Evolutionary conservation across 2,113 vertebrate species (phyloP), one percentile per base, ranked within the genome.

Genomic region (Ochotona curzoniae): DNA sequence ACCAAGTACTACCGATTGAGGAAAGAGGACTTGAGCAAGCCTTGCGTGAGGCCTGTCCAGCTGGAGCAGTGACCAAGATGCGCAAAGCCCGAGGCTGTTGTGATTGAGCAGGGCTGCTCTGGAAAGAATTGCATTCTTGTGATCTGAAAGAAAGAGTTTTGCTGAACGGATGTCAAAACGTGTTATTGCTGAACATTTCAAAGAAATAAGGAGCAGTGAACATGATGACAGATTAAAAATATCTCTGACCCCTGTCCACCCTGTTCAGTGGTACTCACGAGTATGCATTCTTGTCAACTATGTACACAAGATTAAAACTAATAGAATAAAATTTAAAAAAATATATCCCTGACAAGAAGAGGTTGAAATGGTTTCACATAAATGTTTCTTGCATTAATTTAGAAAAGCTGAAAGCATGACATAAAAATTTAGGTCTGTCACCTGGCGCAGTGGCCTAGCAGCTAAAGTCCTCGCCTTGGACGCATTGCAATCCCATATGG

Each of bases 391-490:
- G 2, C 85, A 32, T 61, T 70, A 87, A 93, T 23, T 89, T 32
- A 81, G 44, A 83, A 88, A 91, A 85, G 47, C 86, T 82, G 61
- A 93, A 93, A 90, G 47, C 26, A 9, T 38, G 81, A 82, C 17
- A 21, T 88, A 89, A 93, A 82, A 91, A 20, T 63, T 93, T 32
- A 76, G 73, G 92, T 96, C 75, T 93, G 25, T 44, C 38, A 44
- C 38, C 38, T 4, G 38, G 38, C 38, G 6, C 6, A 6, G 38
- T 44, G 38, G 38, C 38, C 6, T 44, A 44, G 38, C 38, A 44
- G 38, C 38, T 44, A 44, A 44, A 44, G 38, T 44, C 38, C 38
- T 44, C 38, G 38, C 38, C 38, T 44, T 44, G 38, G 6, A 44
- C 38, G 6, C 38, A 44, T 44, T 6, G 38, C 38, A 6, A 44